Conservation (phyloP, 2,797 vertebrate genomes). For the Ispidina picta region DNA sequence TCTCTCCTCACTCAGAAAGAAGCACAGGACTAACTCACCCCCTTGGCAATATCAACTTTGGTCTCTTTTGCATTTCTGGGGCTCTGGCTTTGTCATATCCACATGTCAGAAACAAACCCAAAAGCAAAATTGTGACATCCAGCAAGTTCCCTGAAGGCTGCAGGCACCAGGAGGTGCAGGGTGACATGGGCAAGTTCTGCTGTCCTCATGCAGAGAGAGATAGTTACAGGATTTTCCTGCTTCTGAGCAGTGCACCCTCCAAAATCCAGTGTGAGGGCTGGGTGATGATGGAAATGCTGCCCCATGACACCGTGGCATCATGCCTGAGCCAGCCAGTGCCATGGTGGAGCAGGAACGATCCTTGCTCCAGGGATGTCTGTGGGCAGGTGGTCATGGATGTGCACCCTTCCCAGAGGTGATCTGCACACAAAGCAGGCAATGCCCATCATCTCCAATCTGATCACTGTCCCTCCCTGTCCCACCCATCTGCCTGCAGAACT, state of each 20-base stretch:
- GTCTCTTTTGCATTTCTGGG: not conserved
- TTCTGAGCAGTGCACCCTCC: not conserved
- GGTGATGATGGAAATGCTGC: not conserved
- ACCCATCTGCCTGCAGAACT: not conserved
- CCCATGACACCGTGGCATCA: accelerated
- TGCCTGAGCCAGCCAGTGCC: not conserved
- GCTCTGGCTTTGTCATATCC: accelerated
- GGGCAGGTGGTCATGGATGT: not conserved
- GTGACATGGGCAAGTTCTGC: not conserved
- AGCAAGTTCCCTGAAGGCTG: not conserved
- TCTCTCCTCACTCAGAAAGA: not conserved
- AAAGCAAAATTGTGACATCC: not conserved
- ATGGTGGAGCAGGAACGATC: not conserved
- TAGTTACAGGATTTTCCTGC: accelerated
- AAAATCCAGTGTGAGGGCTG: not conserved
- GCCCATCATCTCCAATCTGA: accelerated
- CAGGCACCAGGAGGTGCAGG: not conserved
- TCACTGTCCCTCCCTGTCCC: not conserved
- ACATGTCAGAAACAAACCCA: not conserved
- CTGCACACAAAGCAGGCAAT: not conserved
- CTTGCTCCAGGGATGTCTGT: accelerated
- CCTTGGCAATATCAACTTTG: not conserved
- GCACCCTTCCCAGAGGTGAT: not conserved
- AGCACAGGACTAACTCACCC: not conserved
- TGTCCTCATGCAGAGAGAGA: not conserved